A percentile compares a stretch with the other conserved stretches of the same genome.
phyloP scores from a whole-genome alignment of 2,797 vertebrate species.

The Anomalospiza imberbis region DNA sequence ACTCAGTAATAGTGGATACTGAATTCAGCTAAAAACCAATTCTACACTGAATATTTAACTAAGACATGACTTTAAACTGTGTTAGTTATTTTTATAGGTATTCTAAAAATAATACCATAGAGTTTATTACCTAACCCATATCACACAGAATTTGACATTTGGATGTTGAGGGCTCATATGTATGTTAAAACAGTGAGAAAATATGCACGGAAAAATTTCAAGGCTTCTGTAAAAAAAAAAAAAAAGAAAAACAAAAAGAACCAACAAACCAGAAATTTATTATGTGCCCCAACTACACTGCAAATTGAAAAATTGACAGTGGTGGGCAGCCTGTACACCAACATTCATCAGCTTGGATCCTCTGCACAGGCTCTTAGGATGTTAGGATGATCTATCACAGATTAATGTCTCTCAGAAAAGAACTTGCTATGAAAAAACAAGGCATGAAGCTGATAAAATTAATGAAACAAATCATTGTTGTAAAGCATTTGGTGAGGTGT shows the following conservation, averaged over 20 bases:
- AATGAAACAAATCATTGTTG: slow-evolving; percentile 59
- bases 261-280: not conserved
- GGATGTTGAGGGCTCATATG: not conserved
- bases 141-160: not conserved
- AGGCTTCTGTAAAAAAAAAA: not conserved
- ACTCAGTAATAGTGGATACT: not conserved
- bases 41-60: not conserved
- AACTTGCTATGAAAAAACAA: slow-evolving; percentile 10
- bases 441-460: slow-evolving; percentile 42
- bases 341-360: not conserved
- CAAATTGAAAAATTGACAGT: not conserved
- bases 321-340: not conserved
- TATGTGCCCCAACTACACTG: not conserved
- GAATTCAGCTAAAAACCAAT: not conserved
- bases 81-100: slow-evolving; percentile 28
- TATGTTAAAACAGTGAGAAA: slow-evolving; percentile 24
- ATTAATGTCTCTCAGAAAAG: slow-evolving; percentile 32
- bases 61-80: not conserved
- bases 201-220: not conserved
- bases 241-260: not conserved
- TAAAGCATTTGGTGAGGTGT: slow-evolving; percentile 62
- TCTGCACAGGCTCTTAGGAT: slow-evolving; percentile 1
- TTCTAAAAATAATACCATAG: slow-evolving; percentile 30
- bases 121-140: slow-evolving; percentile 4
- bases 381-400: not conserved